Base-by-base conservation (phyloP, 2,888 invertebrate genomes). In the Dryocosmus kuriphilus region DNA sequence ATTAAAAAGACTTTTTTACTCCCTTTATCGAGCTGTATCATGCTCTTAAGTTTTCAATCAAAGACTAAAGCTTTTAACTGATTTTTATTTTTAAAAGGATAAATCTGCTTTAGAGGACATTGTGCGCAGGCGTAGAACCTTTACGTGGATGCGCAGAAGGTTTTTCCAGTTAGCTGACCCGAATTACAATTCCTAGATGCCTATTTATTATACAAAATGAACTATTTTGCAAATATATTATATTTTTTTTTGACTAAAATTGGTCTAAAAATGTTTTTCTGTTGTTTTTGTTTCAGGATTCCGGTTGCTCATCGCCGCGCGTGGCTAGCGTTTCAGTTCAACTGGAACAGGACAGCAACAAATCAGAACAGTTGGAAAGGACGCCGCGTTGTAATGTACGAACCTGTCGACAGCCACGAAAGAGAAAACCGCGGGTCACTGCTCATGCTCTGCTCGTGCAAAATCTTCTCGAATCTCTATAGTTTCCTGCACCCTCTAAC, bases 311-410 rank as follows among this genome's bases (percentile, higher is more conserved):
- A 74, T 85, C 89, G 11, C 89, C 90, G 19, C 88, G 89, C 63
- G 88, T 90, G 77, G 90, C 90, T 60, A 89, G 90, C 75, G 90
- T 91, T 75, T 89, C 90, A 74, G 90, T 90, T 63, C 90, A 89
- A 74, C 88, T 90, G 65, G 90, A 90, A 77, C 90, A 91, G 82
- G 90, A 91, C 85, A 90, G 88, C 86, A 91, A 90, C 88, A 90
- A 90, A 87, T 91, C 90, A 55, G 90, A 90, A 78, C 90, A 90
- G 85, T 84, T 90, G 78, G 78, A 82, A 51, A 84, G 89, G 80
- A 77, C 87, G 38, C 89, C 89, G 8, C 88, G 90, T 38, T 90
- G 90, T 82, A 89, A 83, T 74, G 88, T 89, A 75, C 86, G 90
- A 38, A 86, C 86, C 78, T 89, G 90, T 85, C 86, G 88, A 57